Percentiles rank a stretch among this genome's conserved stretches.
phyloP scores from a whole-genome alignment of 2,888 invertebrate genomes.

The Dorcus parallelipipedus region DNA sequence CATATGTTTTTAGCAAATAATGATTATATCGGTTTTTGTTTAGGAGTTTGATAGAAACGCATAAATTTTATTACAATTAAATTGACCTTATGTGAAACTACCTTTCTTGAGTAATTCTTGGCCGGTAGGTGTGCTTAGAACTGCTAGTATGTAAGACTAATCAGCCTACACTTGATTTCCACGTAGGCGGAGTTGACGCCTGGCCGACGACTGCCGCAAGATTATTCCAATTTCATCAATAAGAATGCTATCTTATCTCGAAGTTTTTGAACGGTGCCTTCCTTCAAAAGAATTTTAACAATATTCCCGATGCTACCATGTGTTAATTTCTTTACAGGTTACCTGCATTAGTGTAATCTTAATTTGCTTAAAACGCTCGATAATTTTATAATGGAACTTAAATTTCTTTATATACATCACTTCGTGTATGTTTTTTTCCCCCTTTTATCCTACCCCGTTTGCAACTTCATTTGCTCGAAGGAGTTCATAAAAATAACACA shows the following conservation, averaged over 20 bases:
- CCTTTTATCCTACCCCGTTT: not conserved
- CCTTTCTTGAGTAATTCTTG: slow-evolving; percentile 8
- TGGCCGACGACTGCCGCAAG: slow-evolving; percentile 21
- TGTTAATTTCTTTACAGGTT: slow-evolving; percentile 18
- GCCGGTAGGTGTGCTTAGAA: slow-evolving; percentile 19
- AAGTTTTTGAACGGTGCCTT: slow-evolving; percentile 25
- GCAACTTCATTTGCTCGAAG: too few relatives aligned
- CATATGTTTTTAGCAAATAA: too few relatives aligned
- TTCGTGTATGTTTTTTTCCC: not conserved
- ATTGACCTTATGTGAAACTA: too few relatives aligned
- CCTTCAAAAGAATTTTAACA: slow-evolving; percentile 8
- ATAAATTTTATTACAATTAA: too few relatives aligned
- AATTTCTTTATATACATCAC: not conserved
- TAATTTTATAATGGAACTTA: not conserved
- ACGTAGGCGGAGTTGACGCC: slow-evolving; percentile 27
- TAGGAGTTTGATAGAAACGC: too few relatives aligned
- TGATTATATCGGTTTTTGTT: too few relatives aligned
- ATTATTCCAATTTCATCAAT: slow-evolving; percentile 34
- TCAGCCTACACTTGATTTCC: slow-evolving; percentile 26
- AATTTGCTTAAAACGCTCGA: not conserved
- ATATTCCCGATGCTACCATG: slow-evolving; percentile 22
- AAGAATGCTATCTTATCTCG: slow-evolving; percentile 32
- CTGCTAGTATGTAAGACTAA: slow-evolving; percentile 22
- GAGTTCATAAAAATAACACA: too few relatives aligned
- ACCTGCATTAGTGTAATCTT: slow-evolving; percentile 7